phyloP scores from a whole-genome alignment of 2,888 invertebrate species.

The Zaprionus lineosus region DNA sequence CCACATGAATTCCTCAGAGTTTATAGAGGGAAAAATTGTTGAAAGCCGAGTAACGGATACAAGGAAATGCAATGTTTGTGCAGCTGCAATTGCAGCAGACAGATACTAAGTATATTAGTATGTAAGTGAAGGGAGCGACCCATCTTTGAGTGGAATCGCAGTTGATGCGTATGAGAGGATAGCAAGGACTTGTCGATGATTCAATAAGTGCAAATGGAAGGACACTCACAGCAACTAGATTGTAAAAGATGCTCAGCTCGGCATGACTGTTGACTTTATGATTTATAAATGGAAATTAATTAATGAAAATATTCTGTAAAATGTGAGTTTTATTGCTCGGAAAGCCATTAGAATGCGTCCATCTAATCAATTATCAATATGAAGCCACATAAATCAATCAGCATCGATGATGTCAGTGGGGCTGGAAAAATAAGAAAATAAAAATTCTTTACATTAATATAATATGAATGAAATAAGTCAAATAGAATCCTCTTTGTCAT shows the following conservation, averaged over 20 bases:
- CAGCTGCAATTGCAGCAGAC: conserved; percentile 17
- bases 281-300: background rate
- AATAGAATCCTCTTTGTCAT: conserved; percentile 15
- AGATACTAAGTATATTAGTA: conserved; percentile 1
- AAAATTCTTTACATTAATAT: conserved; percentile 36
- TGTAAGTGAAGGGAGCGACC: background rate
- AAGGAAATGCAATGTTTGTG: conserved; percentile 44
- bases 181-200: background rate
- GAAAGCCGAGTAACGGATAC: too few relatives aligned
- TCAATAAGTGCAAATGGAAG: background rate
- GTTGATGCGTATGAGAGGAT: background rate
- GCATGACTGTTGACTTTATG: too few relatives aligned
- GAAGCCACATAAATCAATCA: too few relatives aligned
- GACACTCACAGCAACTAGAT: too few relatives aligned
- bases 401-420: conserved; percentile 60
- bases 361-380: too few relatives aligned
- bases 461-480: conserved; percentile 24
- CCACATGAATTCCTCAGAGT: conserved; percentile 38
- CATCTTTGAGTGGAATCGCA: background rate
- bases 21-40: conserved; percentile 63
- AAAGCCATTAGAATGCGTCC: too few relatives aligned
- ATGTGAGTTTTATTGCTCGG: too few relatives aligned
- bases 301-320: too few relatives aligned
- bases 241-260: background rate
- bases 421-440: conserved; percentile 53